Evolutionary conservation across 2,797 vertebrate species (phyloP).

Genomic region (Malurus splendens): DNA sequence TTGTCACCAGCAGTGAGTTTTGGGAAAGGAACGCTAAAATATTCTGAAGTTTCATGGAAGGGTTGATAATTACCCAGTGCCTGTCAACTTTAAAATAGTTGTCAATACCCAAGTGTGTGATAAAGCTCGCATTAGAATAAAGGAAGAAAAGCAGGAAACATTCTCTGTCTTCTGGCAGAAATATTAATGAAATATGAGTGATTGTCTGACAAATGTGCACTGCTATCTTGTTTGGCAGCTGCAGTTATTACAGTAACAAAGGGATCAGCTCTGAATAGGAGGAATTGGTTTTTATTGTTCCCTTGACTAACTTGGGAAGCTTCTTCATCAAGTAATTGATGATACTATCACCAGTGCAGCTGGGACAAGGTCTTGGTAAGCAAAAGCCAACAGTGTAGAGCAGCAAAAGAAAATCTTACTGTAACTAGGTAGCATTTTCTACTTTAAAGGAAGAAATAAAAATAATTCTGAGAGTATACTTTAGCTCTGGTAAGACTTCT

Average conservation of each 20-base stretch:
- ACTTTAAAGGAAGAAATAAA: neutral
- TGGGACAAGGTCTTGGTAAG: conserved; percentile 21
- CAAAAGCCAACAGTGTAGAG: neutral
- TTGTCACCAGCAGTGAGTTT: conserved; percentile 45
- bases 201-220: conserved; percentile 50
- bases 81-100: conserved; percentile 54
- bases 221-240: conserved; percentile 56
- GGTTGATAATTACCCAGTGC: conserved; percentile 50
- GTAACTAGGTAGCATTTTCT: neutral
- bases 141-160: conserved; percentile 32
- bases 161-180: conserved; percentile 35
- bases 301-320: conserved; percentile 48
- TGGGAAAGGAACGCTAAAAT: conserved; percentile 23
- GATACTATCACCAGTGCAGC: conserved; percentile 10
- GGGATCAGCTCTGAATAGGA: conserved; percentile 42
- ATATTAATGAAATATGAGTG: conserved; percentile 55
- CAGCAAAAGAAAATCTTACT: neutral
- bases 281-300: conserved; percentile 54
- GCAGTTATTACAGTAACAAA: conserved; percentile 54
- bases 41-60: conserved; percentile 26
- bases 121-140: conserved; percentile 44
- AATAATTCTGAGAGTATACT: neutral
- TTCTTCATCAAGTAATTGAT: conserved; percentile 44
- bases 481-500: neutral
- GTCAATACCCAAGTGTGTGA: conserved; percentile 52